Conservation (phyloP, 2,113 vertebrate species). For the Barnardius zonarius region DNA sequence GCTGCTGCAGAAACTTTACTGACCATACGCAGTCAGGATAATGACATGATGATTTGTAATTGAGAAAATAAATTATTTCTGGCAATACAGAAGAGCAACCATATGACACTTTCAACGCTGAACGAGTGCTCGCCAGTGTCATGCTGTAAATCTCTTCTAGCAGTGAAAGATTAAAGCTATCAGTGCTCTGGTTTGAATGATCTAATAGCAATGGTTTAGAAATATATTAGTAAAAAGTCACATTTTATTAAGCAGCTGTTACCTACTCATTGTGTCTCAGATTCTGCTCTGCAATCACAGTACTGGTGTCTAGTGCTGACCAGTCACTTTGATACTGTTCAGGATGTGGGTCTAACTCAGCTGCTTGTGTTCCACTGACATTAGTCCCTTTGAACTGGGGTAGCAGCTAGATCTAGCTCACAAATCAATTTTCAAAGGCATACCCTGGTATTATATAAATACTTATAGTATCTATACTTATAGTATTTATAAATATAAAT, state of each 20-base stretch:
- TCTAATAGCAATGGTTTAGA: neutral
- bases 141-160: neutral
- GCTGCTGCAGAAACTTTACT: neutral
- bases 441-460: neutral
- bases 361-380: neutral
- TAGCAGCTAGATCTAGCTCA: neutral
- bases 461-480: neutral
- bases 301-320: neutral
- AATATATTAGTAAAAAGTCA: neutral
- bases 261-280: neutral
- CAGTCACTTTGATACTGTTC: neutral
- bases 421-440: neutral
- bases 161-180: neutral
- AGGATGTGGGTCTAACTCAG: neutral
- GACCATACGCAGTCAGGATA: neutral
- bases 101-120: neutral
- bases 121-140: neutral
- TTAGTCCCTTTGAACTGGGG: fast-evolving
- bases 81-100: neutral
- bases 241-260: constrained; percentile 16
- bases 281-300: neutral
- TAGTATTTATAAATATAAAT: neutral
- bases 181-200: neutral
- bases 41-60: neutral
- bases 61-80: neutral